Conservation (phyloP, 2,888 invertebrate genomes). For the Metellina segmentata region DNA sequence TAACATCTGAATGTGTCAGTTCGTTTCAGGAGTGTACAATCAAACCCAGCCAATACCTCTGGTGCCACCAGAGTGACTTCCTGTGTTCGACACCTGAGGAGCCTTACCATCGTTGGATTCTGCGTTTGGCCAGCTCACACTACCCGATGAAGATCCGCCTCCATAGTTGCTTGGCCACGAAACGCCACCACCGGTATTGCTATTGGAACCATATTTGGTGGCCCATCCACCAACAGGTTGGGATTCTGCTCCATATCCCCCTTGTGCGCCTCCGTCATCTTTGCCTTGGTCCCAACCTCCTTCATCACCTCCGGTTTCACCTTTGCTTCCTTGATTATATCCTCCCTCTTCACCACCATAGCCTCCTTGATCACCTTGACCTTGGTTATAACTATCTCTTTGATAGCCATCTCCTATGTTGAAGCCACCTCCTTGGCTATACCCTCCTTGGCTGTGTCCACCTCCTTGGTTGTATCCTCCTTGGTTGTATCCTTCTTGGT, state of each 20-base stretch:
- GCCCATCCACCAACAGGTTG: constrained; percentile 44
- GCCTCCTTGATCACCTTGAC: not conserved
- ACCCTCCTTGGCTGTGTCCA: constrained; percentile 1
- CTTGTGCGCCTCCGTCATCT: constrained; percentile 41
- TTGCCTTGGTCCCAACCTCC: constrained; percentile 39
- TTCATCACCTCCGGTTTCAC: constrained; percentile 37
- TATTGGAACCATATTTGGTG: constrained; percentile 31
- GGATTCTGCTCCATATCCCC: constrained; percentile 49
- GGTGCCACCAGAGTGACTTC: constrained; percentile 32
- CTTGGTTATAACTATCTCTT: not conserved
- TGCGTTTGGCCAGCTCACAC: constrained; percentile 52
- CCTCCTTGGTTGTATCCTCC: not conserved
- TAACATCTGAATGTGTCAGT: constrained; percentile 16
- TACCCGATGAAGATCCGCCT: not conserved
- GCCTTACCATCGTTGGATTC: not conserved
- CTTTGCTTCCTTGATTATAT: constrained; percentile 1
- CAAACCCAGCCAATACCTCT: constrained; percentile 72
- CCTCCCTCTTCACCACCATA: not conserved
- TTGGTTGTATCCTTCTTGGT: constrained; percentile 7
- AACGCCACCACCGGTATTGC: constrained; percentile 33
- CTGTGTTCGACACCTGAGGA: constrained; percentile 17
- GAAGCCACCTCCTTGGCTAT: not conserved
- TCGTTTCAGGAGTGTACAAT: not conserved
- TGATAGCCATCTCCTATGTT: not conserved
- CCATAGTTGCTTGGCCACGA: constrained; percentile 56